A percentile compares a stretch with the other conserved stretches of the same genome.
Conservation (phyloP, 2,888 invertebrate genomes). For the Oasisia sp. region DNA sequence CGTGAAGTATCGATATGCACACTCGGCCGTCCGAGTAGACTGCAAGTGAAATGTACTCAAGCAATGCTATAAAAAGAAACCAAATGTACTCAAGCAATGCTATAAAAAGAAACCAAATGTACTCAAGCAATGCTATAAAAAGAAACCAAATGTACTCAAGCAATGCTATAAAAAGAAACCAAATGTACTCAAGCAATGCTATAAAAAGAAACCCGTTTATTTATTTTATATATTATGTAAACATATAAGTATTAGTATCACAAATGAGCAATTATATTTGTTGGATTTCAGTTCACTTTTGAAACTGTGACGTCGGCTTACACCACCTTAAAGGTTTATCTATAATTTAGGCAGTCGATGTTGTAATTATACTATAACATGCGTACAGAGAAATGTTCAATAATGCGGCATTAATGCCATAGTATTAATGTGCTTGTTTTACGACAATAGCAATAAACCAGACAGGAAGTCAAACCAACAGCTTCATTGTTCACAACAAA, state of each 20-base stretch:
- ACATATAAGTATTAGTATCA: not conserved
- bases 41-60: conserved; percentile 54
- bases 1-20: conserved; percentile 98
- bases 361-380: too few relatives aligned
- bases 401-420: too few relatives aligned
- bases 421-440: too few relatives aligned
- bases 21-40: conserved; percentile 97
- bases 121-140: too few relatives aligned
- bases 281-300: not conserved
- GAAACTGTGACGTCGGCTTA: not conserved
- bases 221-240: not conserved
- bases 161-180: too few relatives aligned
- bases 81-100: too few relatives aligned
- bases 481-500: too few relatives aligned
- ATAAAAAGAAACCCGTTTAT: not conserved
- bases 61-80: not conserved
- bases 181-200: not conserved
- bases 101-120: not conserved
- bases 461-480: too few relatives aligned
- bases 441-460: too few relatives aligned
- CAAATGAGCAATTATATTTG: not conserved
- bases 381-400: too few relatives aligned
- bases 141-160: not conserved
- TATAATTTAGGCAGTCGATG: too few relatives aligned
- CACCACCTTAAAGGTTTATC: not conserved